Conservation (phyloP, 2,888 invertebrate species). For the Druceiella hillmani region DNA sequence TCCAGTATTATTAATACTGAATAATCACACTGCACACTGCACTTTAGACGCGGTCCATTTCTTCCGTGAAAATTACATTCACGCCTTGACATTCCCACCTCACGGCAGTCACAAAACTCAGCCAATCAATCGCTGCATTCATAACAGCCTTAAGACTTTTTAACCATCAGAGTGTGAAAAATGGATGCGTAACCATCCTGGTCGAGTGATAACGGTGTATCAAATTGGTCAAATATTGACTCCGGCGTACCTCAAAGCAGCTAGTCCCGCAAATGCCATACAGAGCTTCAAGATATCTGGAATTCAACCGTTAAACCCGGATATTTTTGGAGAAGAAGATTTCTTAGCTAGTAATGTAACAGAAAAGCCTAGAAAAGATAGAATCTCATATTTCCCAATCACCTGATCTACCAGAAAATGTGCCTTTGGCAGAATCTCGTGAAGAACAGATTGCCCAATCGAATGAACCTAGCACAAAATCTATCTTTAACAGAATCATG, state of each 20-base stretch:
- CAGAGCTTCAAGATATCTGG: conserved; percentile 15
- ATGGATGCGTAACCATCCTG: conserved; percentile 24
- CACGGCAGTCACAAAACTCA: no score
- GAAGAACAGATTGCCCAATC: no score
- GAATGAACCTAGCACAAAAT: no score
- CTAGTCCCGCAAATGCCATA: conserved; percentile 13
- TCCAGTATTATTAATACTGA: no score
- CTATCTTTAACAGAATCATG: no score
- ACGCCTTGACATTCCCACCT: conserved; percentile 5
- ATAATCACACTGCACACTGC: no score
- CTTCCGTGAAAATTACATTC: conserved; percentile 4
- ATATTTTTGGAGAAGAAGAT: conserved; percentile 21
- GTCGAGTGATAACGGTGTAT: conserved; percentile 19
- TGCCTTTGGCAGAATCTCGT: no score
- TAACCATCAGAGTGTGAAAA: conserved; percentile 23
- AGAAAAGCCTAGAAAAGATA: no score
- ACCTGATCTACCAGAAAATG: no score
- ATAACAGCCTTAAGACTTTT: conserved; percentile 18
- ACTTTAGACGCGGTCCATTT: conserved; percentile 5
- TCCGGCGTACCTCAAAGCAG: conserved; percentile 10
- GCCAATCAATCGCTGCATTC: conserved; percentile 2
- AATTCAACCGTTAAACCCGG: conserved; percentile 18
- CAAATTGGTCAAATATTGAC: conserved; percentile 15
- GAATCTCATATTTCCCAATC: no score
- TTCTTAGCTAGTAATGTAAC: conserved; percentile 17